Percentiles rank a stretch among this genome's conserved stretches.
phyloP scores from a whole-genome alignment of 2,113 vertebrate species.

The Hirundichthys speculiger region DNA sequence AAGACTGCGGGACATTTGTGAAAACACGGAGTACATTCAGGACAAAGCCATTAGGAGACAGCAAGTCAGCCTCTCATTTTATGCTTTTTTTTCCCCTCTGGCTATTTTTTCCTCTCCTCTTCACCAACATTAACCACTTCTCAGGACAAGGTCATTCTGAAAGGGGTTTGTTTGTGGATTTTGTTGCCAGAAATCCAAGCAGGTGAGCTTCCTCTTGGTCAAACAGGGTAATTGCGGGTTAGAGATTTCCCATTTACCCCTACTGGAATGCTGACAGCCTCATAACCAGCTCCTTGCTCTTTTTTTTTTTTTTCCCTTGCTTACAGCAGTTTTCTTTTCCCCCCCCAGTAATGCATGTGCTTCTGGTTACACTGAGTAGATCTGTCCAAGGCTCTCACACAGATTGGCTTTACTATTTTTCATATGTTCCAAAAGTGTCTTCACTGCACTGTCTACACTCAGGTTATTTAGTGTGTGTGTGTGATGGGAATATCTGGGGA shows the following conservation, averaged over 20 bases:
- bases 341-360: conserved; percentile 29
- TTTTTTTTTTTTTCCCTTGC: neutral
- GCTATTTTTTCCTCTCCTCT: neutral
- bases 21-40: conserved; percentile 53
- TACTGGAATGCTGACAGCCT: conserved; percentile 22
- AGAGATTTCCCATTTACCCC: neutral
- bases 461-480: neutral
- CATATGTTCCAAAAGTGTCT: conserved; percentile 25
- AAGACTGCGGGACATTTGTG: conserved; percentile 38
- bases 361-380: conserved; percentile 49
- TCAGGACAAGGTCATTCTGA: neutral
- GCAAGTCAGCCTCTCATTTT: conserved; percentile 13
- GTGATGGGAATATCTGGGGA: conserved; percentile 15
- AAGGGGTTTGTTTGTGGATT: conserved; percentile 14
- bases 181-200: conserved; percentile 12
- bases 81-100: neutral
- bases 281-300: conserved; percentile 4
- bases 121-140: conserved; percentile 7
- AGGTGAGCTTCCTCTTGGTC: conserved; percentile 37
- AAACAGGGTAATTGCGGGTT: conserved; percentile 5
- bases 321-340: conserved; percentile 14
- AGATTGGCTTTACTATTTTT: conserved; percentile 54
- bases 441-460: neutral
- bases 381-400: conserved; percentile 38
- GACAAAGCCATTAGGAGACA: conserved; percentile 45